Percentiles rank a stretch among this genome's conserved stretches.
Evolutionary conservation across 2,888 invertebrate species (phyloP).

Genomic region (Chromoteleia sp.): DNA sequence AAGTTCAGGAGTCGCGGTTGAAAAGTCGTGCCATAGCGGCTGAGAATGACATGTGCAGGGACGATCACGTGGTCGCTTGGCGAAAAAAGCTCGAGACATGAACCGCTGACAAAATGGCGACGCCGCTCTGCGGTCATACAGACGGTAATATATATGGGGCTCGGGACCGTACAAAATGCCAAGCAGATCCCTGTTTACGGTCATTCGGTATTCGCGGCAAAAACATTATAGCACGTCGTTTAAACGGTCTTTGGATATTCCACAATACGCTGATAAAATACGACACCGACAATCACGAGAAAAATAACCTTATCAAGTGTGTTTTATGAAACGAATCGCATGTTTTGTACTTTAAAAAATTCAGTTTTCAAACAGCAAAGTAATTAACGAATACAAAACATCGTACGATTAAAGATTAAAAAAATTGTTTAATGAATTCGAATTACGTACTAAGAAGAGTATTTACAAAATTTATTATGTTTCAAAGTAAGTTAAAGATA

Average conservation of each 20-base stretch:
- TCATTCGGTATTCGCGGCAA: slow-evolving; percentile 49
- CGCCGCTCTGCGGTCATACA: slow-evolving; percentile 42
- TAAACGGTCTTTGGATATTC: slow-evolving; percentile 8
- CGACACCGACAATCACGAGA: background rate
- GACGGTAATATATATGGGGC: slow-evolving; percentile 37
- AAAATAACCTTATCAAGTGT: background rate
- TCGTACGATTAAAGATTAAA: no score
- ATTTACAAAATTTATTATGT: no score
- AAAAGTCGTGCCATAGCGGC: slow-evolving; percentile 42
- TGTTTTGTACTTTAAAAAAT: no score
- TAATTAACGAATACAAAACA: no score
- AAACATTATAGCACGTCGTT: slow-evolving; percentile 27
- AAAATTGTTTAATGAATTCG: no score
- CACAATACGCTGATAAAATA: slow-evolving; percentile 17
- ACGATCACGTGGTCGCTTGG: slow-evolving; percentile 55
- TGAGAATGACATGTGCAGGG: slow-evolving; percentile 62
- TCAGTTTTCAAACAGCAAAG: no score
- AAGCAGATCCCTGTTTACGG: slow-evolving; percentile 59
- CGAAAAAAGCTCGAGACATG: slow-evolving; percentile 44
- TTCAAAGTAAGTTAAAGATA: no score
- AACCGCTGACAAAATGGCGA: slow-evolving; percentile 43
- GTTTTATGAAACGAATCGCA: background rate
- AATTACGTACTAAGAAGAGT: no score
- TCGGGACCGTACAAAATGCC: slow-evolving; percentile 34
- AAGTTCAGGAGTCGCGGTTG: slow-evolving; percentile 45